Conservation (phyloP, 2,888 invertebrate species). For the Micropterix aruncella region DNA sequence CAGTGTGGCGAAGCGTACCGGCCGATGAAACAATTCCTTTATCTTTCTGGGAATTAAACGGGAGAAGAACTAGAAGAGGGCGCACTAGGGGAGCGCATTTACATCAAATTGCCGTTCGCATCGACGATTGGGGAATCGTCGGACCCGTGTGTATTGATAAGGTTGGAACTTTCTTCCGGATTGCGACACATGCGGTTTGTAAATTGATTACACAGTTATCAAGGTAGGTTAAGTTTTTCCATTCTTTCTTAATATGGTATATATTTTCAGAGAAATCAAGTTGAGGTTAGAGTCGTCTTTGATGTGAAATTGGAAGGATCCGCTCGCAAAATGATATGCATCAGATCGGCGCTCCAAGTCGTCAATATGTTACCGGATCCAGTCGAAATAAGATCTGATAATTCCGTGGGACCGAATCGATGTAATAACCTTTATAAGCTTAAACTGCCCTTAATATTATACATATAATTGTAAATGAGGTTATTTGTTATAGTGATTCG, state of each 20-base stretch:
- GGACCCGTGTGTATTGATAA: slow-evolving; percentile 90
- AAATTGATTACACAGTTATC: background rate
- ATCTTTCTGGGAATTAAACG: slow-evolving; percentile 67
- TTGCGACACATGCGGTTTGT: slow-evolving; percentile 28
- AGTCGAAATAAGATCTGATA: slow-evolving; percentile 37
- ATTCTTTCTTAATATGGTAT: background rate
- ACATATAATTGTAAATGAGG: too few species aligned
- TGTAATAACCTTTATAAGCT: slow-evolving; percentile 7
- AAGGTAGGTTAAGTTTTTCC: background rate
- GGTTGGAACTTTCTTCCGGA: slow-evolving; percentile 88
- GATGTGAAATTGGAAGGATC: slow-evolving; percentile 86
- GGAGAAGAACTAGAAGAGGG: slow-evolving; percentile 53
- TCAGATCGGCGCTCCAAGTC: slow-evolving; percentile 79
- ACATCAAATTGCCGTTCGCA: slow-evolving; percentile 78
- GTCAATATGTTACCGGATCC: slow-evolving; percentile 60
- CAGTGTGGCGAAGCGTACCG: slow-evolving; percentile 51
- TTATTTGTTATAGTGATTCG: too few species aligned
- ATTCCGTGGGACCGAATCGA: slow-evolving; percentile 10
- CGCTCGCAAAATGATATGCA: slow-evolving; percentile 84
- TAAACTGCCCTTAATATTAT: too few species aligned
- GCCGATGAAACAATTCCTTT: slow-evolving; percentile 73
- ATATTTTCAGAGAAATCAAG: slow-evolving; percentile 22
- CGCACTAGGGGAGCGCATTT: slow-evolving; percentile 65
- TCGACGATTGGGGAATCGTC: slow-evolving; percentile 80
- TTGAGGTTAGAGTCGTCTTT: slow-evolving; percentile 72